Percentiles rank a stretch among this genome's conserved stretches.
These are phyloP conservation scores for Callipepla squamata DNA, from an alignment of 2,113 vertebrate species.

Conservation along the genomic window DNA sequence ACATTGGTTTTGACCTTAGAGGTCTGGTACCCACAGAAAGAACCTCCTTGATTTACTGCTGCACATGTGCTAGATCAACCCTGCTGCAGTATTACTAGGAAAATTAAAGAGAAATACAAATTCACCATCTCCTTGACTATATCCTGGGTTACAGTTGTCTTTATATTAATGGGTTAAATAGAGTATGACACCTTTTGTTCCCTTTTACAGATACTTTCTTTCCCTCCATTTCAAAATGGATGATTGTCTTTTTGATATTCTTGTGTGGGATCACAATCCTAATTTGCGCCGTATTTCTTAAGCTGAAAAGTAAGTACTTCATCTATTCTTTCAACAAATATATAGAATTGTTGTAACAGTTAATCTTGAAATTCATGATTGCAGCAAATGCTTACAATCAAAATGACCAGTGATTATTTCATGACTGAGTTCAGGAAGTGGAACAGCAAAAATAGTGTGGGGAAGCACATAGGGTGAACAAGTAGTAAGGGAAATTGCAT, in stretches of 20 bases:
- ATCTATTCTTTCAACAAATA: not conserved
- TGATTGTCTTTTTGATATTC: not conserved
- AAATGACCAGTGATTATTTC: not conserved
- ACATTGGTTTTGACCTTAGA: not conserved
- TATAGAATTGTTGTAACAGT: not conserved
- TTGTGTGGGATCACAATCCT: not conserved
- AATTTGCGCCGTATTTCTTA: not conserved
- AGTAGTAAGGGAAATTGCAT: not conserved
- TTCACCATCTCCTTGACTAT: not conserved
- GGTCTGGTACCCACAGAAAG: not conserved
- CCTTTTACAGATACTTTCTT: not conserved
- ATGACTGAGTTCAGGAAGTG: not conserved
- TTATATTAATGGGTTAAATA: no score
- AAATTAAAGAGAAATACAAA: not conserved
- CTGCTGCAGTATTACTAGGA: not conserved
- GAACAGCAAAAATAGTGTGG: not conserved
- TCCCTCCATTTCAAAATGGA: slow-evolving; percentile 3
- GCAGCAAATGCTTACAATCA: not conserved
- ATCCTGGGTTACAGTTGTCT: not conserved
- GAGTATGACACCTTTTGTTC: not conserved
- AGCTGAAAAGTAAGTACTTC: not conserved
- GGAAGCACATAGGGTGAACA: not conserved
- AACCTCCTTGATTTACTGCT: not conserved
- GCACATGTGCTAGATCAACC: no score
- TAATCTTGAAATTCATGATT: not conserved